A percentile compares a stretch with the other conserved stretches of the same genome.
Evolutionary conservation across 2,888 invertebrate genomes (phyloP).

Genomic region (Drosophila pseudotalamancana): DNA sequence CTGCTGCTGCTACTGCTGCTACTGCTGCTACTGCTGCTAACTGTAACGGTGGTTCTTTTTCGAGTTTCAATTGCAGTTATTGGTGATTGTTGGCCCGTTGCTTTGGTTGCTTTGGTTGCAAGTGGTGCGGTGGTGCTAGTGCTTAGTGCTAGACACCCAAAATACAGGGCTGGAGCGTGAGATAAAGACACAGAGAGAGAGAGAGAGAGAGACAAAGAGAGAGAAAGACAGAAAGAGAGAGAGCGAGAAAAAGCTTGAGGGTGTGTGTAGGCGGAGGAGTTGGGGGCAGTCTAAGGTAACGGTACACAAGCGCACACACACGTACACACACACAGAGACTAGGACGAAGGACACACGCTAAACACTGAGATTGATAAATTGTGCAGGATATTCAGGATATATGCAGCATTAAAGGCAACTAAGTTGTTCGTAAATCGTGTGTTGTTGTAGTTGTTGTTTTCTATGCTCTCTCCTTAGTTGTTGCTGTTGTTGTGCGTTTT

Average conservation of each 20-base stretch:
- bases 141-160: slow-evolving; percentile 58
- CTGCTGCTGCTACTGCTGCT: slow-evolving; percentile 15
- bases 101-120: slow-evolving; percentile 26
- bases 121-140: slow-evolving; percentile 46
- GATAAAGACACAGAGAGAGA: slow-evolving; percentile 35
- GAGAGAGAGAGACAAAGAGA: slow-evolving; percentile 28
- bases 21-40: slow-evolving; percentile 14
- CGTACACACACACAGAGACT: slow-evolving; percentile 20
- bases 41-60: slow-evolving; percentile 5
- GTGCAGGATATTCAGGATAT: slow-evolving; percentile 53
- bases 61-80: no score
- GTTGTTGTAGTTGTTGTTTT: slow-evolving; percentile 34
- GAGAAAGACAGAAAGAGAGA: slow-evolving; percentile 23
- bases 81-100: slow-evolving; percentile 24
- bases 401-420: slow-evolving; percentile 47
- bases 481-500: no score
- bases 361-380: slow-evolving; percentile 42
- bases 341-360: slow-evolving; percentile 28
- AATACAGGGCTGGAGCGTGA: slow-evolving; percentile 43
- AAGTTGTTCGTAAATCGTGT: slow-evolving; percentile 33
- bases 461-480: slow-evolving; percentile 26
- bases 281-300: slow-evolving; percentile 16
- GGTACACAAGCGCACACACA: slow-evolving; percentile 17
- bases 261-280: slow-evolving; percentile 12
- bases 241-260: slow-evolving; percentile 24